These are phyloP conservation scores for Nudaria mundana DNA, from an alignment of 2,888 invertebrate genomes.

Conservation along the genomic window DNA sequence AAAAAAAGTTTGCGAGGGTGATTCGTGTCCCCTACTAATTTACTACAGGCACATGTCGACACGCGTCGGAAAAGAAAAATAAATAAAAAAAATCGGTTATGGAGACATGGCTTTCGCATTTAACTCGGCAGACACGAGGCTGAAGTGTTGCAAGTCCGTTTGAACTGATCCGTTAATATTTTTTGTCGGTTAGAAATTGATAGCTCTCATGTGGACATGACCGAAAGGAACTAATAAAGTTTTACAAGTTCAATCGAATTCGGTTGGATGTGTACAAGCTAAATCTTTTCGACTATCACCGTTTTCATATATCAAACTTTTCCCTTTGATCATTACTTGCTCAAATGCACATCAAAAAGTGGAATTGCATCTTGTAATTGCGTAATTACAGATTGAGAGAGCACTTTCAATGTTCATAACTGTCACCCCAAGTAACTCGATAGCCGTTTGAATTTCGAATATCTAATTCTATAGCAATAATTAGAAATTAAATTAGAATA, in stretches of 20 bases:
- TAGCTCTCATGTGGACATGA: conserved; percentile 44
- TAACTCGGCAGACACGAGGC: conserved; percentile 54
- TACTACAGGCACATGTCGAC: conserved; percentile 78
- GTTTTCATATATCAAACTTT: conserved; percentile 20
- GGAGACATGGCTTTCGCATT: conserved; percentile 72
- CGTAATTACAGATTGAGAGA: conserved; percentile 34
- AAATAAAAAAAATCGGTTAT: conserved; percentile 61
- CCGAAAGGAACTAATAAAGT: conserved; percentile 47
- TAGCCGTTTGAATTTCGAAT: conserved; percentile 71
- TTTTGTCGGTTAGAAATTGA: conserved; percentile 59
- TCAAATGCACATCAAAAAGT: conserved; percentile 24
- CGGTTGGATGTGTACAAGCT: conserved; percentile 51
- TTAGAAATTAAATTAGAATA: too few species aligned
- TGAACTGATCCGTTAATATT: conserved; percentile 46
- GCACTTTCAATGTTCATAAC: conserved; percentile 43
- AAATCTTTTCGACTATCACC: conserved; percentile 28
- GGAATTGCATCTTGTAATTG: conserved; percentile 29
- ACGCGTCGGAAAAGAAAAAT: conserved; percentile 69
- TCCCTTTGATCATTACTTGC: conserved; percentile 41
- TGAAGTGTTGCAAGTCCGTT: conserved; percentile 45
- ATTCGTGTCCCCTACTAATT: conserved; percentile 75
- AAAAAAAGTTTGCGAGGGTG: conserved; percentile 70
- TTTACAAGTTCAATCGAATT: conserved; percentile 42
- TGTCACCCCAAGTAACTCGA: conserved; percentile 70
- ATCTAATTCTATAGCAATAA: conserved; percentile 80